These are phyloP conservation scores for Chrysocyon brachyurus DNA, from an alignment of 2,797 vertebrate species.

Conservation along the genomic window DNA sequence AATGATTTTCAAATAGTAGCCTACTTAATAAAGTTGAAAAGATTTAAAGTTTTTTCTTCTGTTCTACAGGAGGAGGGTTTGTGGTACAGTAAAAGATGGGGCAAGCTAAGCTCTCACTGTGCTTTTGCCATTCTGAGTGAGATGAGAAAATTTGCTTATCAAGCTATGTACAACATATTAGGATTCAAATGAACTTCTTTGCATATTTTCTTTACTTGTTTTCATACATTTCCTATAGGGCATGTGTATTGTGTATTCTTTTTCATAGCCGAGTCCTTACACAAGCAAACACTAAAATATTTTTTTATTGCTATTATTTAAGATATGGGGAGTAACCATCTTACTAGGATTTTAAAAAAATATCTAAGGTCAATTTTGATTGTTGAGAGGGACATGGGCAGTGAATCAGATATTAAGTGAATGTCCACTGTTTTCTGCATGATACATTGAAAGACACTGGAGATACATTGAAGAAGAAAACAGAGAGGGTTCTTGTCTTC, in stretches of 20 bases:
- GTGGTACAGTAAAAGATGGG: not conserved
- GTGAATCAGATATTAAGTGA: not conserved
- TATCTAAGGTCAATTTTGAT: not conserved
- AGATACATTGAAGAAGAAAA: not conserved
- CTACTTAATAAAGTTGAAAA: slow-evolving; percentile 35
- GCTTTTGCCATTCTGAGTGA: not conserved
- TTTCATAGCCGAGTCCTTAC: not conserved
- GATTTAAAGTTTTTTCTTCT: slow-evolving; percentile 23
- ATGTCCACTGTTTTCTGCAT: not conserved
- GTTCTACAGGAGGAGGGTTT: not conserved
- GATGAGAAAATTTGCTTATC: not conserved
- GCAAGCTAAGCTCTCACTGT: not conserved
- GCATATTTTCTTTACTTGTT: slow-evolving; percentile 32
- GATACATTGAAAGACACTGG: not conserved
- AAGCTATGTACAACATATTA: not conserved
- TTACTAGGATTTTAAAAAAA: not conserved
- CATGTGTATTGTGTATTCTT: not conserved
- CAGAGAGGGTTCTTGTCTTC: not conserved
- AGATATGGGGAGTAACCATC: not conserved
- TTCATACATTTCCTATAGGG: not conserved
- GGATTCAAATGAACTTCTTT: not conserved
- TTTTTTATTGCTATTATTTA: not conserved
- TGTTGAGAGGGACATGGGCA: not conserved
- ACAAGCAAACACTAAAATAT: not conserved
- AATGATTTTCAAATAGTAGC: slow-evolving; percentile 32